Base-by-base conservation (phyloP, 2,888 invertebrate genomes). In the Troilus luridus region DNA sequence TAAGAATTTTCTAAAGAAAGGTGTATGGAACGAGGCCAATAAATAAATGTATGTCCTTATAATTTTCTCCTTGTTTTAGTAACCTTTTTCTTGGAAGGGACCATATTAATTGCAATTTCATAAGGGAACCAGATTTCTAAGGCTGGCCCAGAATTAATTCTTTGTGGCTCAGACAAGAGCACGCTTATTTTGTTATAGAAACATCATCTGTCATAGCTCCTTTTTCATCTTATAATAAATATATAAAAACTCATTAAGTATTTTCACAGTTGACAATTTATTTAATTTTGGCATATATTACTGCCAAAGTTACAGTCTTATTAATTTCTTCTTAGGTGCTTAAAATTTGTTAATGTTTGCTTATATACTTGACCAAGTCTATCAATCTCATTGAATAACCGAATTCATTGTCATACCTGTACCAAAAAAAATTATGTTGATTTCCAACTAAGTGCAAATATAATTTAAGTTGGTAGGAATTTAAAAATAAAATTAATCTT, bases 331-430 rank as follows among this genome's bases (percentile, higher is more conserved):
- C 56, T 85, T 21, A n/a, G n/a, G 41, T 41, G 10, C 77, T 41
- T 77, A 27, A 27, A 27, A 11, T 24, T 72, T 41, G 41, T 24
- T 9, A 81, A 6, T 54, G 95, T 93, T 94, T 94, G 93, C 96
- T 95, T 96, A 99, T 98, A 96, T 97, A 98, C 94, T 97, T 97
- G 95, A 99, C 98, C 94, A 99, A 97, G 95, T 99, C 99, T 94
- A 99, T 96, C 93, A 99, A 99, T 94, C 99, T 97, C 96, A 96
- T 97, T 94, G 99, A 99, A 95, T 99, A 99, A 92, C 99, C 99
- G 94, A 95, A 99, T 95, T 99, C 99, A 95, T 99, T 99, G 95
- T 99, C 99, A 95, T 99, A 99, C 95, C 95, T 94, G 92, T 67
- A 92, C 77, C 24, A 91, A 12, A 91, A 89, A 85, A 54, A 9